phyloP scores from a whole-genome alignment of 2,113 vertebrate species.

The Azemiops feae region DNA sequence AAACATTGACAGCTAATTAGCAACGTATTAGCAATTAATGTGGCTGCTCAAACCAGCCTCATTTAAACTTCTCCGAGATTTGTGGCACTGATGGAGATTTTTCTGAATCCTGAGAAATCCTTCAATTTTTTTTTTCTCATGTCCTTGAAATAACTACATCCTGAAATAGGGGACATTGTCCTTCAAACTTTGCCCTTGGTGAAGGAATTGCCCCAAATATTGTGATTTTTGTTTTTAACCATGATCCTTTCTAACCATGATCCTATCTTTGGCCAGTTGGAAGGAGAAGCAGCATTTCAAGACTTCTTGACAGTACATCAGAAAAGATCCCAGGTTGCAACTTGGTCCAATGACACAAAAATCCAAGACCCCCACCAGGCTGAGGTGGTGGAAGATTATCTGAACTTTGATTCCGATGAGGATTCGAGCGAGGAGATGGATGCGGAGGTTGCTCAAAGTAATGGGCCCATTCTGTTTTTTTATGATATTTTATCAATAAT shows the following conservation, averaged over 20 bases:
- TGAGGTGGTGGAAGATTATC: constrained; percentile 77
- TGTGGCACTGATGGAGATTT: neutral
- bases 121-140: neutral
- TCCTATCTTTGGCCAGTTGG: constrained; percentile 68
- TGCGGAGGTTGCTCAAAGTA: constrained; percentile 25
- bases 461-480: neutral
- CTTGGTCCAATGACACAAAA: constrained; percentile 85
- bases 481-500: neutral
- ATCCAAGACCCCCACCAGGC: constrained; percentile 42
- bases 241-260: neutral
- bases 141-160: neutral
- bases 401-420: constrained; percentile 89
- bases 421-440: constrained; percentile 59
- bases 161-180: neutral
- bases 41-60: too few species aligned
- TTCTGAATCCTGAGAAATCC: neutral
- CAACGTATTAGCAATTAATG: neutral
- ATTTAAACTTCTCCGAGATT: neutral
- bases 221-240: fast-evolving
- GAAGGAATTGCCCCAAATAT: neutral
- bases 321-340: constrained; percentile 81
- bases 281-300: constrained; percentile 81
- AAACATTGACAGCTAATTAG: neutral
- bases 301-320: constrained; percentile 92
- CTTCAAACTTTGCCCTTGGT: neutral